Base-by-base conservation (phyloP, 2,797 vertebrate species). In the Phylloscopus collybita region DNA sequence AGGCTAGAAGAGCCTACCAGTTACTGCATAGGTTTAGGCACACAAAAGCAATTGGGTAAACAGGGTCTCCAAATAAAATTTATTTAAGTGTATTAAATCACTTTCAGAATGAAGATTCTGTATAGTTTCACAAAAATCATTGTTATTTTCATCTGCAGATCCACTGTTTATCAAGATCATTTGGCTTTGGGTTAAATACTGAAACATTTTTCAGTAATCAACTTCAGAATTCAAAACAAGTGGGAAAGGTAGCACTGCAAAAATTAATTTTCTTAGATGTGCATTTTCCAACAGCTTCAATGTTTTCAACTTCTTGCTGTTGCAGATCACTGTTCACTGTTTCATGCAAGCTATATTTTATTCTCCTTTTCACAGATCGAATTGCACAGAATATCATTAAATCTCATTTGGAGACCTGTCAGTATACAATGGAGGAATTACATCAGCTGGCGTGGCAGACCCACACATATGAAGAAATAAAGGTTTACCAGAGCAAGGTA, bases 331-430 rank as follows among this genome's bases (percentile, higher is more conserved):
- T 40, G 8, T 65, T 88, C 42, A 47, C 49, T 89, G 32, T 88
- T 84, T 89, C 53, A 88, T 71, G 32, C 45, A 74, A 56, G 5
- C 60, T 74, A 1, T 53, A 85, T 86, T 86, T 93, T 90, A 49
- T 73, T 86, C 20, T 90, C 23, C 69, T 92, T 92, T 91, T 96
- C 21, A 10, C 96, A 99, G 99, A 99, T 97, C 99, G 99, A 94
- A 99, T 99, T 97, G 99, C 99, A 97, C 99, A 99, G 98, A 99
- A 99, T 98, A 99, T 99, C 97, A 99, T 99, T 96, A 99, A 99
- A 97, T 99, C 99, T 86, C 99, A 99, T 96, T 97, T 99, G 98
- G 99, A 99, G 98, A 99, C 99, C 4, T 99, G 99, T 98, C 99
- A 99, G 87, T 99, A 99, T 97, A 99, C 99, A 61, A 98, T 98